Evolutionary conservation across 2,888 invertebrate species (phyloP), one percentile per base, ranked within the genome.

Genomic region (Nemurella pictetii): DNA sequence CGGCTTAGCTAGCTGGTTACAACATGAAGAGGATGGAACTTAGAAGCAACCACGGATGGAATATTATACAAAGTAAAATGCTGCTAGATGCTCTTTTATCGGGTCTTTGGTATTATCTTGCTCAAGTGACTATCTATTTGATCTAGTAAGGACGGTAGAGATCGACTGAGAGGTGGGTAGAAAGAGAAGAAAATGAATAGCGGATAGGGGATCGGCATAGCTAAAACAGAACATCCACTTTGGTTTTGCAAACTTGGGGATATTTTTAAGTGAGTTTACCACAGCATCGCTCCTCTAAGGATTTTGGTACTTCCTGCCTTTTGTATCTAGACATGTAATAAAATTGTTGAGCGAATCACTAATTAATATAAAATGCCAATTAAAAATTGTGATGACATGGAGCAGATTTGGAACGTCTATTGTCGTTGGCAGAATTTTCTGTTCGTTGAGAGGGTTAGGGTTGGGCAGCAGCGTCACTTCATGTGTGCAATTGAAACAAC

Each of bases 61-160:
- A 80, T 36, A 81, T 36, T 27, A 75, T 30, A 81, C 80, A 82
- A 78, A 82, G 82, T 82, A 82, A 72, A 82, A 82, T 29, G 82
- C 82, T 82, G 82, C 20, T 55, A 82, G 82, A 55, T 82, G 82
- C 82, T 82, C 82, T 82, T 82, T 82, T 82, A 72, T 82, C 82
- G 15, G 0, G 55, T 72, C 82, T 72, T 20, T 9, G 30, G 27
- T 82, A 72, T 82, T 72, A 82, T 82, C 72, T 55, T 72, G 82
- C 29, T 82, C 27, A 72, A 82, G 82, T 55, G 82, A 28, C 55
- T 72, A 55, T 36, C 82, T 82, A 82, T 82, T 82, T 82, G 82
- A 82, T 82, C 82, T 72, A 72, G 55, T 27, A n/a, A 36, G 55
- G 72, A 82, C 28, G 55, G 26, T 28, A 72, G 12, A 55, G 55